Evolutionary conservation across 2,888 invertebrate species (phyloP), one percentile per base, ranked within the genome.

Genomic region (Polydesmus complanatus): DNA sequence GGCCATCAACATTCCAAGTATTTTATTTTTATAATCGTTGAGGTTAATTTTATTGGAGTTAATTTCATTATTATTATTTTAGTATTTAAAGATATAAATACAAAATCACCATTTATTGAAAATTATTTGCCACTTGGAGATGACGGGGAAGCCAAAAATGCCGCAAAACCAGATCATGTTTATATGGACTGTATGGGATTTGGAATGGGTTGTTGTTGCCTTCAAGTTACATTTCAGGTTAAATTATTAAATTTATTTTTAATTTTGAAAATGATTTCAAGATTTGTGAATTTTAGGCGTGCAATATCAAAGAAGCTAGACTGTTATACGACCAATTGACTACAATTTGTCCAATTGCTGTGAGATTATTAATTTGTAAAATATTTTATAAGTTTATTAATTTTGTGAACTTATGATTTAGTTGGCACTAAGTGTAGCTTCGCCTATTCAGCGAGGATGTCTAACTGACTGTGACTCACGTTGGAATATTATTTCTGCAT

Each of bases 121-220:
- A 78, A 82, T 68, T 75, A 81, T 21, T 67, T 70, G 5, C 65
- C 66, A 22, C 69, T 78, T n/a, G 80, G 78, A 0, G 88, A 88
- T 70, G 84, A 85, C 5, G 75, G 76, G 63, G 77, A 80, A 66
- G 82, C 83, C 56, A 80, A 80, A 56, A 71, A 68, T 14, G 84
- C 83, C 1, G 87, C 88, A 0, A 78, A 83, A 69, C 88, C 88
- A 0, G 89, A 96, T 77, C 90, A 93, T 70, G 88, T 99, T 65
- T 94, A 97, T 71, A 86, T 98, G 86, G 98, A 99, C 75, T 92
- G 94, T 1, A 97, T 98, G 97, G 97, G 96, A 25, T 98, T 98
- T 74, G 97, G 96, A 60, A 98, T 98, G 98, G 98, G 98, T 27
- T 95, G 95, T 74, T 94, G 92, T 70, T 97, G 96, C 72, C 79